Evolutionary conservation across 2,888 invertebrate species (phyloP), one percentile per base, ranked within the genome.

Genomic region (Parnassius smintheus): DNA sequence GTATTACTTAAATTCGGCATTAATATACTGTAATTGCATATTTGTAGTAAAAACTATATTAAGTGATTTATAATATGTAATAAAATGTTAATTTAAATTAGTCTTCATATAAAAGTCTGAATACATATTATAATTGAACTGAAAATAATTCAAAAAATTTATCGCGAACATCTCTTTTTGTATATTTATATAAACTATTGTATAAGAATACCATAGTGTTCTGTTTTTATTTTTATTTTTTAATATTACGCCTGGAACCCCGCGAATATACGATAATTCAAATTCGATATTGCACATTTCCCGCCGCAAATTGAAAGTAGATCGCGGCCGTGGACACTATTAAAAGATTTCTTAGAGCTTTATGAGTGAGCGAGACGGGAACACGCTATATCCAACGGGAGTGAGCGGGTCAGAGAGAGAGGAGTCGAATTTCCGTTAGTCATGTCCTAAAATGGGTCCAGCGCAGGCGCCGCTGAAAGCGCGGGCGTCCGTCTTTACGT

Each of bases 391-490:
- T 83, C 87, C 85, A 85, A 81, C 86, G 85, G 82, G 91, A 88
- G 88, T 71, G 91, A 91, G 83, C 90, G 83, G 85, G 86, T 75
- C 83, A 80, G 87, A 88, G 83, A 83, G 87, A 87, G 88, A 87
- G 91, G 91, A 89, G 89, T 93, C 93, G 91, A 92, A 93, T 94
- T 94, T 94, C 94, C 92, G 91, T 92, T 92, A 92, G 93, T 93
- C 92, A 93, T 94, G 93, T 93, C 94, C 94, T 94, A 94, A 94
- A 94, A 94, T 94, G 94, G 94, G 92, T 89, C 88, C 92, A 92
- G 85, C 88, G 85, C 88, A 89, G 92, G 93, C 92, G 89, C 91
- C 88, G 91, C 88, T 88, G 89, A 88, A 88, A 87, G 91, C 89
- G 90, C 89, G 91, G 90, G 91, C 90, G 89, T 88, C 82, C 80